Evolutionary conservation across 2,797 vertebrate genomes (phyloP).

Genomic region (Premnoplex brunnescens): DNA sequence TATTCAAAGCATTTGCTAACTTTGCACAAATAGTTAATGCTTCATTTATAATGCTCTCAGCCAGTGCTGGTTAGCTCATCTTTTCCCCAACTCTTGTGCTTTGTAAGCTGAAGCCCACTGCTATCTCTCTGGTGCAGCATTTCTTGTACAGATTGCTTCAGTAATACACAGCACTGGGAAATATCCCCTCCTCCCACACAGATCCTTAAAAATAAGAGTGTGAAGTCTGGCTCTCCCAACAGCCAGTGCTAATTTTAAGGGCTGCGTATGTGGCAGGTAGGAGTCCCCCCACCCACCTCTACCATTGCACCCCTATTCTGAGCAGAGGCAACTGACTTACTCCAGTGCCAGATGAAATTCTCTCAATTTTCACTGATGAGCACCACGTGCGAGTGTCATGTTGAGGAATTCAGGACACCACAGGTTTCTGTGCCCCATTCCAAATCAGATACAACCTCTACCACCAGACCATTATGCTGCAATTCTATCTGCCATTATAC

Average conservation of each 20-base stretch:
- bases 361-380: background rate
- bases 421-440: background rate
- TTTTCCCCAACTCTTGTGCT: background rate
- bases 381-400: accelerated
- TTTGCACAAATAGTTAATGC: background rate
- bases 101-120: slow-evolving; percentile 27
- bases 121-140: slow-evolving; percentile 6
- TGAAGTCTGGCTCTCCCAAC: slow-evolving; percentile 63
- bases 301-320: slow-evolving; percentile 45
- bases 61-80: background rate
- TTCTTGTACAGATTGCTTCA: slow-evolving; percentile 57
- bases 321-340: background rate
- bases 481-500: background rate
- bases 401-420: accelerated
- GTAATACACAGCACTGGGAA: slow-evolving; percentile 49
- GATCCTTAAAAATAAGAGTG: slow-evolving; percentile 59
- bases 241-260: slow-evolving; percentile 44
- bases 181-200: slow-evolving; percentile 58
- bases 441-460: background rate
- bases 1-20: background rate
- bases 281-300: slow-evolving; percentile 49
- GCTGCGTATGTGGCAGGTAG: slow-evolving; percentile 44
- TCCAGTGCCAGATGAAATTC: background rate
- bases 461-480: background rate
- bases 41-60: background rate